Conservation (phyloP, 2,113 vertebrate genomes). For the Channa maculata region DNA sequence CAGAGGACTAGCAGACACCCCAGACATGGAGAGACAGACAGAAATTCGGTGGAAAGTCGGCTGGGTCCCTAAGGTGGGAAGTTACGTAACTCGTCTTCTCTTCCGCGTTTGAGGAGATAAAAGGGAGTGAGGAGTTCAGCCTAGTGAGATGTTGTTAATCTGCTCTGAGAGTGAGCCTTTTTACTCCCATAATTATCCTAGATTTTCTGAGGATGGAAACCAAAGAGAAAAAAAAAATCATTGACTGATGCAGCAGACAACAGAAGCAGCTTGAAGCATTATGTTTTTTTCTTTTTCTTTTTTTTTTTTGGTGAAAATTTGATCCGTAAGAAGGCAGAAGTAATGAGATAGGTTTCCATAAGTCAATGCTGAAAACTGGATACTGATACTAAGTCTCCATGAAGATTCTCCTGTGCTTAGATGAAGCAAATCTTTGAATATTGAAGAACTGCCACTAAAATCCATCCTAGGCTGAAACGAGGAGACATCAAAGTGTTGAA, state of each 20-base stretch:
- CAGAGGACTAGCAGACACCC: slow-evolving; percentile 61
- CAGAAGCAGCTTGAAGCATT: slow-evolving; percentile 71
- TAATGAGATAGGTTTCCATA: slow-evolving; percentile 66
- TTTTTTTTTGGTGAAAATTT: slow-evolving; percentile 33
- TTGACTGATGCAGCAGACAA: slow-evolving; percentile 68
- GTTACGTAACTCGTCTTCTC: slow-evolving; percentile 76
- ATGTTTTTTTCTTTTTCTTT: slow-evolving; percentile 56
- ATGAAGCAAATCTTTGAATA: slow-evolving; percentile 51
- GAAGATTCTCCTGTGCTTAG: slow-evolving; percentile 45
- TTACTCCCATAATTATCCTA: slow-evolving; percentile 74
- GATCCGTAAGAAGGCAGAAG: slow-evolving; percentile 52
- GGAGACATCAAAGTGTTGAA: slow-evolving; percentile 11
- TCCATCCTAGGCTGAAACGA: not conserved
- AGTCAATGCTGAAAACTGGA: slow-evolving; percentile 55
- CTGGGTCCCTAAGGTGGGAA: slow-evolving; percentile 74
- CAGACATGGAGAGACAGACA: slow-evolving; percentile 68
- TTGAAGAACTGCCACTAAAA: slow-evolving; percentile 43
- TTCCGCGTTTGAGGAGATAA: slow-evolving; percentile 77
- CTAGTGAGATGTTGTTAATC: slow-evolving; percentile 76
- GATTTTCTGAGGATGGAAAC: slow-evolving; percentile 66
- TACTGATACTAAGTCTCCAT: slow-evolving; percentile 35
- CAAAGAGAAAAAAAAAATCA: slow-evolving; percentile 49
- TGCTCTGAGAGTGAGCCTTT: slow-evolving; percentile 70
- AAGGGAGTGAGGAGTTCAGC: slow-evolving; percentile 74
- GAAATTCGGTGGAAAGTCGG: slow-evolving; percentile 76